A percentile compares a stretch with the other conserved stretches of the same genome.
phyloP scores from a whole-genome alignment of 2,113 vertebrate genomes.

The Tachycineta bicolor region DNA sequence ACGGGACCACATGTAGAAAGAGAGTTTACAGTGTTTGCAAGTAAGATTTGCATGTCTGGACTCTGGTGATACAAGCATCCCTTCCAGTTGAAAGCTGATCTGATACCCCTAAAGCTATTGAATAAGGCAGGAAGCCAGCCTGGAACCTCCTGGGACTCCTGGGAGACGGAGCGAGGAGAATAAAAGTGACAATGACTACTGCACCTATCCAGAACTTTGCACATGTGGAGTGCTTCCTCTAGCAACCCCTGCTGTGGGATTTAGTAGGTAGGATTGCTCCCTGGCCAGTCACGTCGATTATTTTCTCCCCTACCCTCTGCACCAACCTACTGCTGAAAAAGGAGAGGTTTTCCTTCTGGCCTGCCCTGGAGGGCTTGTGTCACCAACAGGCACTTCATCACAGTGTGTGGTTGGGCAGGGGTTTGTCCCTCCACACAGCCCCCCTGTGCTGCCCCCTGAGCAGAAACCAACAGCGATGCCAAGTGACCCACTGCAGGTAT shows the following conservation, averaged over 20 bases:
- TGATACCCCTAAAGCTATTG: neutral
- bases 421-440: neutral
- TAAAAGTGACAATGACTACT: neutral
- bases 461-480: rapidly evolving
- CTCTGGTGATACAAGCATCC: rapidly evolving
- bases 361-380: neutral
- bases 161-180: neutral
- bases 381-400: neutral
- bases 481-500: neutral
- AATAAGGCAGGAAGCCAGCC: neutral
- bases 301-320: neutral
- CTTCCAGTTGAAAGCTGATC: neutral
- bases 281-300: rapidly evolving
- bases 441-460: neutral
- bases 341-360: neutral
- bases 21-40: neutral
- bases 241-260: neutral
- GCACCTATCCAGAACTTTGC: neutral
- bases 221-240: neutral
- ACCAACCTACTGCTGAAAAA: neutral
- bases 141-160: neutral
- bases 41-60: neutral
- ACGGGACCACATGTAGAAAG: neutral
- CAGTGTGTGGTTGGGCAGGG: neutral
- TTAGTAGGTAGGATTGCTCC: neutral